phyloP scores from a whole-genome alignment of 1,140 invertebrate species.

The Dinoponera quadriceps region DNA sequence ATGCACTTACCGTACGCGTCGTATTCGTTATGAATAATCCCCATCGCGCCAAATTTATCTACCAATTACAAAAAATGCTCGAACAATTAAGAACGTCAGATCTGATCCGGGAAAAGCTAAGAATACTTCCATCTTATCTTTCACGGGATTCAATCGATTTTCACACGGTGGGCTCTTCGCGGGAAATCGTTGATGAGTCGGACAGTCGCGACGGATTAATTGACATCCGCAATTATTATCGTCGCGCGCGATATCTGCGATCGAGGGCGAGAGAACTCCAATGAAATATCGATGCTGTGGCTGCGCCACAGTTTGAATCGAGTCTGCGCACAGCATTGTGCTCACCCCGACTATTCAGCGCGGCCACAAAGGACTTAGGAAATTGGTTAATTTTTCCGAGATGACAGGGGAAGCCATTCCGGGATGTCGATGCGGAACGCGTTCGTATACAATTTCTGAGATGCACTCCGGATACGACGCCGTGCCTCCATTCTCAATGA shows the following conservation, averaged over 20 bases:
- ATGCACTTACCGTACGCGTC: too few relatives aligned
- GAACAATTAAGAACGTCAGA: background rate
- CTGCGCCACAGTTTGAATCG: slow-evolving; percentile 23
- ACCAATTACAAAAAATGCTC: background rate
- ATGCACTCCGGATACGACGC: slow-evolving; percentile 34
- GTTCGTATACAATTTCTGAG: slow-evolving; percentile 46
- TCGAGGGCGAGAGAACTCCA: slow-evolving; percentile 3
- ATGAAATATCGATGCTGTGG: slow-evolving; percentile 51
- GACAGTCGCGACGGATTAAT: slow-evolving; percentile 42
- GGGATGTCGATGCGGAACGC: slow-evolving; percentile 44
- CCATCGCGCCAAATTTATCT: background rate
- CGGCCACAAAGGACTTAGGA: slow-evolving; percentile 52
- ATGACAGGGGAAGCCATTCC: slow-evolving; percentile 45
- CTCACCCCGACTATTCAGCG: slow-evolving; percentile 38
- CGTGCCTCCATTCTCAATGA: slow-evolving; percentile 55
- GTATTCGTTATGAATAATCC: background rate
- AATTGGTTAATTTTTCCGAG: slow-evolving; percentile 60
- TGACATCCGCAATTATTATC: slow-evolving; percentile 38
- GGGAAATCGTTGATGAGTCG: background rate
- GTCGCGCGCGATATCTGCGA: slow-evolving; percentile 12
- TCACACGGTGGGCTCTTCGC: too few relatives aligned
- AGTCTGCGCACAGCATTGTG: slow-evolving; percentile 21
- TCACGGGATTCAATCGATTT: too few relatives aligned
- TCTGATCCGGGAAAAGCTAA: background rate
- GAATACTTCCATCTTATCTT: too few relatives aligned